A percentile compares a stretch with the other conserved stretches of the same genome.
Evolutionary conservation across 2,113 vertebrate species (phyloP).

Genomic region (Bufo bufo): DNA sequence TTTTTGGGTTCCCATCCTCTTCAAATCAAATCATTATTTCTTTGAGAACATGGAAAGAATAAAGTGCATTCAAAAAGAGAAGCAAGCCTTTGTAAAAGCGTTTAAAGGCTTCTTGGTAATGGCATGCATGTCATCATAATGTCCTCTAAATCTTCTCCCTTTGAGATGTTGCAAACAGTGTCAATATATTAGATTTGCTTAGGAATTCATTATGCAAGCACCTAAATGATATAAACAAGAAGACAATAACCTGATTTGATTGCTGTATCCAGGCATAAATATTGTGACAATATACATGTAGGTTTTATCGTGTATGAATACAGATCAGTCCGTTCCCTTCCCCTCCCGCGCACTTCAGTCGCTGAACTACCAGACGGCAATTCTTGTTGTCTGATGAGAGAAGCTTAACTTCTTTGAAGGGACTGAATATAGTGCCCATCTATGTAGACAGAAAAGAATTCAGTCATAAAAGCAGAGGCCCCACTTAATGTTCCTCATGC

Average conservation of each 20-base stretch:
- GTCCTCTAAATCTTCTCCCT: slow-evolving; percentile 1
- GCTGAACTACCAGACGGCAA: slow-evolving; percentile 71
- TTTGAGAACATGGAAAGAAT: slow-evolving; percentile 5
- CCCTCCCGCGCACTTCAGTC: slow-evolving; percentile 69
- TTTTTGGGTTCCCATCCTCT: slow-evolving; percentile 5
- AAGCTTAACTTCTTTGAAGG: slow-evolving; percentile 77
- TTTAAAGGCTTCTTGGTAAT: slow-evolving; percentile 14
- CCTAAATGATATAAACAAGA: slow-evolving; percentile 35
- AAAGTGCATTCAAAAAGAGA: neutral
- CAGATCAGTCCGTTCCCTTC: slow-evolving; percentile 66
- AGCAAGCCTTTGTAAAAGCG: neutral
- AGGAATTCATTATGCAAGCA: slow-evolving; percentile 25
- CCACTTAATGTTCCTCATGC: slow-evolving; percentile 71
- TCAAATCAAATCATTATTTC: slow-evolving; percentile 14
- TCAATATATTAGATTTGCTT: slow-evolving; percentile 30
- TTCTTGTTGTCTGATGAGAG: slow-evolving; percentile 70
- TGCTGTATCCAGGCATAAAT: slow-evolving; percentile 36
- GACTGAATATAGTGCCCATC: slow-evolving; percentile 74
- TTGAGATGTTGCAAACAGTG: slow-evolving; percentile 17
- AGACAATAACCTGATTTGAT: slow-evolving; percentile 34
- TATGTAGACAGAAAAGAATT: slow-evolving; percentile 73
- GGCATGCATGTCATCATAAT: neutral
- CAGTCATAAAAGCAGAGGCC: slow-evolving; percentile 73
- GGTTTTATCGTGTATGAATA: slow-evolving; percentile 66
- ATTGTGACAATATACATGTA: slow-evolving; percentile 62